Percentiles rank a stretch among this genome's conserved stretches.
phyloP scores from a whole-genome alignment of 2,888 invertebrate species.

The Tenthredo notha region DNA sequence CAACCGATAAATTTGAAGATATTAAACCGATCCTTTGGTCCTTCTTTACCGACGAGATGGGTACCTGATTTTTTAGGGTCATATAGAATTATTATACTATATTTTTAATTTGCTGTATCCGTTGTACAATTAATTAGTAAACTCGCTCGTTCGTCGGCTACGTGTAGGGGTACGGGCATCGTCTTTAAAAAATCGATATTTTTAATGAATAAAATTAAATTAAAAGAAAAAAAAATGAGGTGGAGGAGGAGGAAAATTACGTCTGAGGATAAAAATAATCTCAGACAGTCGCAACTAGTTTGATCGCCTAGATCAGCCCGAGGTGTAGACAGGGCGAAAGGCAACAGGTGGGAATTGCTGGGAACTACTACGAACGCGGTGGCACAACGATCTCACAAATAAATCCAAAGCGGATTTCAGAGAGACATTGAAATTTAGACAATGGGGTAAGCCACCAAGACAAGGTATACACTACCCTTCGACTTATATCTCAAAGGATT shows the following conservation, averaged over 20 bases:
- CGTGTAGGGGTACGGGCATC: no score
- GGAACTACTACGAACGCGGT: slow-evolving; percentile 22
- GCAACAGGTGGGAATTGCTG: slow-evolving; percentile 50
- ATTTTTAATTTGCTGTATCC: no score
- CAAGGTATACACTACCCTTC: background rate
- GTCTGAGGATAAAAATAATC: background rate
- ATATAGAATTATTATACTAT: background rate
- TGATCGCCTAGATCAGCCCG: background rate
- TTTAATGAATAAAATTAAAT: background rate
- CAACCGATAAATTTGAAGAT: background rate
- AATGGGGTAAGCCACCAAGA: background rate
- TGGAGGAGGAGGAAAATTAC: background rate
- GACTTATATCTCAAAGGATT: background rate
- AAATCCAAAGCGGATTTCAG: slow-evolving; percentile 40
- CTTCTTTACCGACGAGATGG: background rate
- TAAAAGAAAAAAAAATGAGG: background rate
- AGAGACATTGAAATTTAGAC: slow-evolving; percentile 5
- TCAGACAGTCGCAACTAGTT: background rate
- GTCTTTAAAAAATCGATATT: background rate
- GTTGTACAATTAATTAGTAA: background rate
- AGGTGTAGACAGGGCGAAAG: slow-evolving; percentile 16
- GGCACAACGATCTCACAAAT: slow-evolving; percentile 40
- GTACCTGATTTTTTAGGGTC: background rate
- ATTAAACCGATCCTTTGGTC: background rate
- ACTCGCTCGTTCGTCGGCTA: background rate